phyloP scores from a whole-genome alignment of 2,888 invertebrate species.

The Apamea anceps region DNA sequence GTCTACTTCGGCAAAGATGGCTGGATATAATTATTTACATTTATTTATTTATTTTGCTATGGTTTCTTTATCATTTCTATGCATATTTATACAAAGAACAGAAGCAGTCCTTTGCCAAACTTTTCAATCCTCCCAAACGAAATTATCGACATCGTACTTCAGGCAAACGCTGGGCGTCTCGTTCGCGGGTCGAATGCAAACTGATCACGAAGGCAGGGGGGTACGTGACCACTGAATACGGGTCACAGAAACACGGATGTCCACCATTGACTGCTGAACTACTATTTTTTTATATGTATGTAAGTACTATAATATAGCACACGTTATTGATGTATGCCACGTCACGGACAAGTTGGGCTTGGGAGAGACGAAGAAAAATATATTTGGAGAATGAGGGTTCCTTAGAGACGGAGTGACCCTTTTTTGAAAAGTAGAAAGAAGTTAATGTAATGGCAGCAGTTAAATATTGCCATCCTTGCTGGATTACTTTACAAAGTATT shows the following conservation, averaged over 20 bases:
- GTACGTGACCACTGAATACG: slow-evolving; percentile 80
- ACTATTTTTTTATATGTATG: slow-evolving; percentile 59
- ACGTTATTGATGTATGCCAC: slow-evolving; percentile 55
- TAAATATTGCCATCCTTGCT: too few species aligned
- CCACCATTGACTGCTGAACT: slow-evolving; percentile 59
- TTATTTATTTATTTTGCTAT: not conserved
- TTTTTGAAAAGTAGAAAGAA: not conserved
- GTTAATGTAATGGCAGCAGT: not conserved
- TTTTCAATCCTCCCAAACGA: not conserved
- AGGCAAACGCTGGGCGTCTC: slow-evolving; percentile 58
- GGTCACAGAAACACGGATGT: slow-evolving; percentile 81
- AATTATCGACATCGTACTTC: slow-evolving; percentile 45
- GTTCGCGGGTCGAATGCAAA: slow-evolving; percentile 75
- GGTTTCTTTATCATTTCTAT: not conserved
- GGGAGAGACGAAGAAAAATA: not conserved
- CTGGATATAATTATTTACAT: not conserved
- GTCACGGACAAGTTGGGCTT: slow-evolving; percentile 34
- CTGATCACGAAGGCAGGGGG: slow-evolving; percentile 76
- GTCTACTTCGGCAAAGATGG: not conserved
- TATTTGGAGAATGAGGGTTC: not conserved
- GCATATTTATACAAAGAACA: not conserved
- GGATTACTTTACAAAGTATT: not conserved
- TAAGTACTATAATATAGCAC: slow-evolving; percentile 43
- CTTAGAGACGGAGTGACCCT: not conserved
- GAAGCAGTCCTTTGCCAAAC: not conserved